Base-by-base conservation (phyloP, 1,140 invertebrate species). In the Frieseomelitta varia region DNA sequence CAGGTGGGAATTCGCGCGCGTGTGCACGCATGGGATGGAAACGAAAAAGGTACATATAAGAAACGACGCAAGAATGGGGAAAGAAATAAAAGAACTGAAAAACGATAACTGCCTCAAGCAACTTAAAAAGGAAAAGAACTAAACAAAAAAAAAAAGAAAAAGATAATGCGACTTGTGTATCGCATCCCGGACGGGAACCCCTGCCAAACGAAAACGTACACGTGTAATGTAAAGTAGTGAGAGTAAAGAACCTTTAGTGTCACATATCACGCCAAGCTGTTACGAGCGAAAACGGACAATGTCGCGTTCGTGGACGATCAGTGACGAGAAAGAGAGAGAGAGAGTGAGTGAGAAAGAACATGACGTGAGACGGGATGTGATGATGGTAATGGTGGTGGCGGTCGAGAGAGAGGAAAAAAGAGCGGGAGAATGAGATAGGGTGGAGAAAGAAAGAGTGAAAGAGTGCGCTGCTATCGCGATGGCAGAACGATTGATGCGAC, bases 131-230 rank as follows among this genome's bases (percentile, higher is more conserved):
- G 39, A 63, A 24, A 24, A 56, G 68, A 34, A 68, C 12, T 47
- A 24, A 15, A 39, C 47, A 61, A 80, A 21, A 39, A 27, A 51
- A 0, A 39, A 1, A 39, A 51, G 53, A 55, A 73, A 30, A 67
- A 75, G 34, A 53, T 30, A 78, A 58, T 1, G 61, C 68, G 71
- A 69, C 75, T 77, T 67, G 39, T 47, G 81, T 83, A 79, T 87
- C 85, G 88, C 80, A 74, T 79, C 78, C 79, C 79, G 53, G 75
- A 88, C 81, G 84, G 90, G 77, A 53, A 88, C 69, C 87, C 90
- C 91, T 92, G 93, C 92, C 92, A 92, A 93, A 93, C 85, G 86
- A 89, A 77, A 88, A 91, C 88, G 90, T 91, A 86, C 90, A 90
- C 87, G 89, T 90, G 91, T 92, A 91, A 91, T 88, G 83, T 92